Evolutionary conservation across 1,140 invertebrate species (phyloP), one percentile per base, ranked within the genome.

Genomic region (Dreissena polymorpha): DNA sequence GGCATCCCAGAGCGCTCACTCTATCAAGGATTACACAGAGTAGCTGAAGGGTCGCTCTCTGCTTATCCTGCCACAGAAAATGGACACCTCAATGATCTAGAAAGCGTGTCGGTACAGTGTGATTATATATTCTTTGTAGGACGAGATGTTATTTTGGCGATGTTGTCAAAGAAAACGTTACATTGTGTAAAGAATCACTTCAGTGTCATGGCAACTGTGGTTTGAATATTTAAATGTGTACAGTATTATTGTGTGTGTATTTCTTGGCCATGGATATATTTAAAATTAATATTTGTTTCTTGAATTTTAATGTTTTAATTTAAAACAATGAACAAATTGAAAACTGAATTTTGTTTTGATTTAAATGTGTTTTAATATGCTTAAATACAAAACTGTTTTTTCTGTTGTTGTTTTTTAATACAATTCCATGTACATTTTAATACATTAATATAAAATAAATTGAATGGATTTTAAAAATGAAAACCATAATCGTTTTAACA

Each of bases 1-100:
- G 96, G 97, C 97, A 81, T 97, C 97, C 93, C 97, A 98, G 93
- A 98, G 98, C 90, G 96, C 97, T 60, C 97, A 97, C 83, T 94
- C 98, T 71, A 98, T 99, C 83, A 96, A 96, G 89, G 97, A 98
- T 91, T 98, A 99, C 91, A 91, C 89, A 64, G 88, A 88, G 23
- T 90, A 91, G 63, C 83, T 92, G 63, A 89, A 90, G 65, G 82
- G 86, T 14, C 85, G 88, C 10, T 88, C 84, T 51, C 64, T 91
- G 75, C 82, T 90, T 18, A 57, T 76, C 5, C 84, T 86, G 12
- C 77, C 86, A 10, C 83, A 88, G 21, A 81, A 81, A 51, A 64
- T 81, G 67, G 65, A 67, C 16, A 12, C 53, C 29, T 70, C 57
- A 23, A 65, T 70, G 68, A 63, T 78, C 57, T 51, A 77, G 69